Evolutionary conservation across 2,888 invertebrate genomes (phyloP).

Genomic region (Orthonevra nobilis): DNA sequence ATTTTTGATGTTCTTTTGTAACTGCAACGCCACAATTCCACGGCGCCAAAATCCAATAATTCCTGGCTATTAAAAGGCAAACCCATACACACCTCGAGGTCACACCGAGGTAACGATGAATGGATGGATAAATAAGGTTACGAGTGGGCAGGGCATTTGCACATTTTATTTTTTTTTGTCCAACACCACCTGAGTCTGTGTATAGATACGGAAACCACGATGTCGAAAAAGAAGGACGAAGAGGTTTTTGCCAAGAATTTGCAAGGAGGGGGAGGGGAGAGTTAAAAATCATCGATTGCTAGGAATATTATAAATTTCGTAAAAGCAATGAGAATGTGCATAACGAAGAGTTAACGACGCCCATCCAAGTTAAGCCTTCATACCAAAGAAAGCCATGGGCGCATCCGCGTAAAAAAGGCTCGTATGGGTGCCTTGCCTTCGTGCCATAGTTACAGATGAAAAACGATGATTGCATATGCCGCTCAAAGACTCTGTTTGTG

Average conservation of each 20-base stretch:
- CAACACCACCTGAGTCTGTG: constrained; percentile 43
- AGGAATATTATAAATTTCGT: constrained; percentile 68
- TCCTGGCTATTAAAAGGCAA: constrained; percentile 67
- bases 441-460: constrained; percentile 68
- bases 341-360: constrained; percentile 68
- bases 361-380: constrained; percentile 65
- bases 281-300: constrained; percentile 69
- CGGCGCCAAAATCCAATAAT: constrained; percentile 67
- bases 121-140: constrained; percentile 69
- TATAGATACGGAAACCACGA: neutral
- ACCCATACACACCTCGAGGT: constrained; percentile 69
- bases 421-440: constrained; percentile 31
- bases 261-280: too few species aligned
- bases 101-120: constrained; percentile 67
- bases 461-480: constrained; percentile 70
- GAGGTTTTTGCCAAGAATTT: constrained; percentile 47
- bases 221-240: constrained; percentile 24
- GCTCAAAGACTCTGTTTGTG: constrained; percentile 31
- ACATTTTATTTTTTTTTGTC: constrained; percentile 33
- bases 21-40: constrained; percentile 53
- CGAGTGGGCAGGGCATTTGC: constrained; percentile 55
- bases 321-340: constrained; percentile 59
- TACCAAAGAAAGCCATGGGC: constrained; percentile 67
- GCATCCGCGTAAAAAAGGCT: constrained; percentile 54
- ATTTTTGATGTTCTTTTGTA: constrained; percentile 49